A percentile compares a stretch with the other conserved stretches of the same genome.
These are phyloP conservation scores for Desmophyllum pertusum DNA, from an alignment of 92 coral and sea anemone species.

Conservation along the genomic window DNA sequence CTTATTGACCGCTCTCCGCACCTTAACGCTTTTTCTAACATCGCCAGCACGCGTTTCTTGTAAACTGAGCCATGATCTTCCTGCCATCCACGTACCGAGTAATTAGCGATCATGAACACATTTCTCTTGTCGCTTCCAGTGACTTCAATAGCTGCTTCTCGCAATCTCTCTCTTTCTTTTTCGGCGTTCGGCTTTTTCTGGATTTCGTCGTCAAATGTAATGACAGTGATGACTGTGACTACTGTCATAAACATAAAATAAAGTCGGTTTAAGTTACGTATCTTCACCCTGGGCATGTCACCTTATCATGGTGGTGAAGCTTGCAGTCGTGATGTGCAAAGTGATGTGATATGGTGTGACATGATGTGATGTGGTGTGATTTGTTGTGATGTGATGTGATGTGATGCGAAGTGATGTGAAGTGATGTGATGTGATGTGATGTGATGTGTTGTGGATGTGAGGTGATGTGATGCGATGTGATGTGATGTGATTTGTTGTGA, in stretches of 20 bases:
- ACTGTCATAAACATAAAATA: not conserved
- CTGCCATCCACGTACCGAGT: not conserved
- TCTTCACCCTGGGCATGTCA: no score
- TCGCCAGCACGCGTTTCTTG: conserved; percentile 20
- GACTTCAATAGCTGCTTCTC: conserved; percentile 10
- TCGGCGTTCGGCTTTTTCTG: not conserved
- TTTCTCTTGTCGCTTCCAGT: conserved; percentile 12
- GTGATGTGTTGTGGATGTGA: no score
- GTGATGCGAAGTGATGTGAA: no score
- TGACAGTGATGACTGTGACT: conserved; percentile 22
- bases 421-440: no score
- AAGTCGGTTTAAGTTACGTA: not conserved
- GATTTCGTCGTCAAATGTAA: conserved; percentile 36
- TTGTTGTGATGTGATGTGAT: no score
- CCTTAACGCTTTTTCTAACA: conserved; percentile 1
- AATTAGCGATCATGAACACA: conserved; percentile 21
- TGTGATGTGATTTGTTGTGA: no score
- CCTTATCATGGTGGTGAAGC: no score
- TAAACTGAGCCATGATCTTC: not conserved
- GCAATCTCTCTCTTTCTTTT: not conserved
- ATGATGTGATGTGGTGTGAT: no score
- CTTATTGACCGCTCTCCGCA: conserved; percentile 23
- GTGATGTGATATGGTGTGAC: no score
- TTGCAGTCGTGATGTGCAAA: no score
- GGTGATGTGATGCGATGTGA: no score